A percentile compares a stretch with the other conserved stretches of the same genome.
These are phyloP conservation scores for Chamaea fasciata DNA, from an alignment of 2,113 vertebrate genomes.

Conservation along the genomic window DNA sequence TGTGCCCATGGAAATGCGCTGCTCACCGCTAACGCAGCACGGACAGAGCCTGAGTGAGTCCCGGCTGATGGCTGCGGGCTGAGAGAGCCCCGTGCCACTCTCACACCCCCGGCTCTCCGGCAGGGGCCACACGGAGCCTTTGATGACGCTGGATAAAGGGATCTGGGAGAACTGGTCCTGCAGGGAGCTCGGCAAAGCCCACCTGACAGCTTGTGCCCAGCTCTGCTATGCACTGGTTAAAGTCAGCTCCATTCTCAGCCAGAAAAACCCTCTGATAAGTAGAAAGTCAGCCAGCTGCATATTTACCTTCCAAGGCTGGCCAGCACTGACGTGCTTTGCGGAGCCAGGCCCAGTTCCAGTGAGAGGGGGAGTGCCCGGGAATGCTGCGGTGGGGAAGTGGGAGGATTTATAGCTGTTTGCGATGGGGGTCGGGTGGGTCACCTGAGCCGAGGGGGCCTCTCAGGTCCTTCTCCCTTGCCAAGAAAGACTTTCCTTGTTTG, in stretches of 20 bases:
- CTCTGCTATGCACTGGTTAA: background rate
- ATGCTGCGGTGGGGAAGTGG: background rate
- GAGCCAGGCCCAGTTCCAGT: background rate
- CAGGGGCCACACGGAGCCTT: background rate
- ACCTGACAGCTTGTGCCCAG: background rate
- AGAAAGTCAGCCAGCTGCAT: background rate
- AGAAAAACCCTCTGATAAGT: background rate
- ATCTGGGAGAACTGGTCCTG: background rate
- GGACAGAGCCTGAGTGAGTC: rapidly evolving
- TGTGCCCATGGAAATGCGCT: rapidly evolving
- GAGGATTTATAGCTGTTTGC: conserved; percentile 27
- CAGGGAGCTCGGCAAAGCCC: background rate
- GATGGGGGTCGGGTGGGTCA: background rate
- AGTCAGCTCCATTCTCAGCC: background rate
- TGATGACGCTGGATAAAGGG: background rate
- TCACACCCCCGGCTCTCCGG: rapidly evolving
- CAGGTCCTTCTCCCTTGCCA: background rate
- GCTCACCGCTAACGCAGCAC: rapidly evolving
- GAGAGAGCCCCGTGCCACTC: background rate
- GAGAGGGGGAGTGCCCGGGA: background rate
- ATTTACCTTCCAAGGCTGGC: background rate
- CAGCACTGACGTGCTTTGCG: background rate
- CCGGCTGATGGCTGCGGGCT: background rate
- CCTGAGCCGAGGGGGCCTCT: background rate
- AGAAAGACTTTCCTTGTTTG: background rate